These are phyloP conservation scores for Tupaia tana DNA, from an alignment of 2,113 vertebrate species.

Conservation along the genomic window DNA sequence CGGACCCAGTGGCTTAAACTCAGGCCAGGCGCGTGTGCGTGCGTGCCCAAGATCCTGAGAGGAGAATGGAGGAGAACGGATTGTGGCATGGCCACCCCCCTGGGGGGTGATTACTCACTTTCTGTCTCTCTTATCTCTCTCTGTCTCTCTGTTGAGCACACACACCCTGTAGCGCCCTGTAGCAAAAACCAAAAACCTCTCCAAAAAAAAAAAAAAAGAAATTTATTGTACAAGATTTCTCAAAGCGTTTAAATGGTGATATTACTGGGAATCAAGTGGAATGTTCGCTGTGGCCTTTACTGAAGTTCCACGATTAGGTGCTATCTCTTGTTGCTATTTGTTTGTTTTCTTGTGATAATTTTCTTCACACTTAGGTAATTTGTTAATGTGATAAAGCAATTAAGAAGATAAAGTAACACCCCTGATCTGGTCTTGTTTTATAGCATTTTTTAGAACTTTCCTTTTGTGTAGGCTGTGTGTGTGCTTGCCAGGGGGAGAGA, in stretches of 20 bases:
- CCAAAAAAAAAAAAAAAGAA: neutral
- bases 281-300: neutral
- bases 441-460: neutral
- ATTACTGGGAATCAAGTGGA: neutral
- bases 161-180: too few species aligned
- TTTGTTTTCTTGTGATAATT: neutral
- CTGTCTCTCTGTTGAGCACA: too few species aligned
- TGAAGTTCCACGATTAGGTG: neutral
- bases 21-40: too few species aligned
- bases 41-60: too few species aligned
- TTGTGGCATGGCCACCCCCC: too few species aligned
- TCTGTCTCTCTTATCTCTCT: too few species aligned
- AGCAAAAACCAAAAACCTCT: too few species aligned
- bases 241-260: neutral
- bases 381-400: neutral
- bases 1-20: too few species aligned
- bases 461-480: too few species aligned
- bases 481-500: too few species aligned
- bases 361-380: constrained; percentile 1
- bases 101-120: too few species aligned
- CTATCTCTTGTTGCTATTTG: neutral
- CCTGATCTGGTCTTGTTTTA: constrained; percentile 5
- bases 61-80: too few species aligned
- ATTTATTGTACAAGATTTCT: neutral
- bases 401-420: neutral